Evolutionary conservation across 2,888 invertebrate genomes (phyloP), one percentile per base, ranked within the genome.

Genomic region (Microctonus aethiopoides): DNA sequence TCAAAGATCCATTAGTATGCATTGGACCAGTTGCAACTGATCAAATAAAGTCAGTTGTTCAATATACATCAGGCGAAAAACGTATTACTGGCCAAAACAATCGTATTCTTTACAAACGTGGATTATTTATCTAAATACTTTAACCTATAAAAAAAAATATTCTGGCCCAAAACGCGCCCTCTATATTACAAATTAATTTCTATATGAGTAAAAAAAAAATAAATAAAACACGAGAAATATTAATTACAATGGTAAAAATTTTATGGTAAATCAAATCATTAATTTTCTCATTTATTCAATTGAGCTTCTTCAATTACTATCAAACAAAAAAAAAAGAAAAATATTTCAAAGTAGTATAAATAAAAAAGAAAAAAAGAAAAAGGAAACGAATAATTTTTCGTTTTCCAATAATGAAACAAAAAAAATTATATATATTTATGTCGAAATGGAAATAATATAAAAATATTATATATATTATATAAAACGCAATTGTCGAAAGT

Each of bases 1-100:
- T 95, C 91, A 95, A 94, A 84, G 95, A 95, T 81, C 94, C 95
- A 0, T 88, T 95, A 60, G 93, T 94, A 22, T 96, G 96, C 89
- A 94, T 96, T 81, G 95, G 95, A 0, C 93, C 94, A 0, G 94
- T 95, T 0, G 94, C 94, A 7, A 91, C 92, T 1, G 94, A 94
- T 80, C 93, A 93, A 84, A 90, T 94, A 68, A 91, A 91, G 76
- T 89, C 88, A 67, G 84, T 89, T 69, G 91, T 94, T 0, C 92
- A 94, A 80, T 93, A 94, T 83, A 94, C 94, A 4, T 93, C 94
- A 62, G 94, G 94, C 1, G 94, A 95, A 81, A 95, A 94, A 82
- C 90, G 94, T 77, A 91, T 94, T 73, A 94, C 94, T 26, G 88
- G 87, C 51, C 85, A 86, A 59, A 83, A 84, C 34, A 85, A 84